Percentiles rank a stretch among this genome's conserved stretches.
These are phyloP conservation scores for Tupaia chinensis DNA, from an alignment of 2,113 vertebrate species.

Conservation along the genomic window DNA sequence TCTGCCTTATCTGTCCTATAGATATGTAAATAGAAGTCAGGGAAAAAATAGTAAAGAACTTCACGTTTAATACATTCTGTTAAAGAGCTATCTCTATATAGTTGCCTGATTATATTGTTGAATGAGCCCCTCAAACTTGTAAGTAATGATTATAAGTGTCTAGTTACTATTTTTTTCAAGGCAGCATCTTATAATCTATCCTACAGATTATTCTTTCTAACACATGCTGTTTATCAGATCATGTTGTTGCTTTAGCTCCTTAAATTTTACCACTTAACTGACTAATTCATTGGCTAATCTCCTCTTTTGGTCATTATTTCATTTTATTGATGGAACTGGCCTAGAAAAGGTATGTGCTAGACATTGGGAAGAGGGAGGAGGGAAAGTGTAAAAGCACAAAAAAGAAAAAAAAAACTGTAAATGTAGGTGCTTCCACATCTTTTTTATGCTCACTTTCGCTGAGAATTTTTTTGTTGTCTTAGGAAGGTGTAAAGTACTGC, in stretches of 20 bases:
- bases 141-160: not conserved
- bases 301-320: conserved; percentile 2
- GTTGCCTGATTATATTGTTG: not conserved
- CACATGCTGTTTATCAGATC: not conserved
- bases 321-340: not conserved
- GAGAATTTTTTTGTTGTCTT: not conserved
- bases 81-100: not conserved
- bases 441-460: not conserved
- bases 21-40: not conserved
- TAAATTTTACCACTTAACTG: not conserved
- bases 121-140: not conserved
- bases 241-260: not conserved
- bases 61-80: conserved; percentile 17
- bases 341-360: not conserved
- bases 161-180: not conserved
- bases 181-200: not conserved
- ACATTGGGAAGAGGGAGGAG: fast-evolving
- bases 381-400: not conserved
- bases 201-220: not conserved
- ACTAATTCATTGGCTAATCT: not conserved
- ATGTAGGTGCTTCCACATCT: not conserved
- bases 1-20: not conserved
- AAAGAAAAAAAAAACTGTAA: not conserved
- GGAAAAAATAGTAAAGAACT: not conserved
- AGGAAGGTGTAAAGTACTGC: not conserved